Evolutionary conservation across 1,140 invertebrate genomes (phyloP).

Genomic region (Drosophila aff.): DNA sequence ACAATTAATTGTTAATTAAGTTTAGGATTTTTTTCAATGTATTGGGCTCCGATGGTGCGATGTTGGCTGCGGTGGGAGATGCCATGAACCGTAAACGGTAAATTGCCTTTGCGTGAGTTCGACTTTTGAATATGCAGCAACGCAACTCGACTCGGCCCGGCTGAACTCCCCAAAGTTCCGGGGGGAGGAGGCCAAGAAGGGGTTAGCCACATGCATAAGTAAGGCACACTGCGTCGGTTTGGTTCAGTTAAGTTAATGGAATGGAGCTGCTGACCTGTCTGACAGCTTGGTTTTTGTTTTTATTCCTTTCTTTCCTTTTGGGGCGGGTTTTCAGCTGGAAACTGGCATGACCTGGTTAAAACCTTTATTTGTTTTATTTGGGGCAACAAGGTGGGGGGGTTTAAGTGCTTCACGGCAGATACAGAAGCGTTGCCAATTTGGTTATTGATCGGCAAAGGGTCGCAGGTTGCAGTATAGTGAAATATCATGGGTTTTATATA

Average conservation of each 20-base stretch:
- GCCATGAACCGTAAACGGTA: slow-evolving; percentile 76
- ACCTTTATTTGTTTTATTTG: slow-evolving; percentile 28
- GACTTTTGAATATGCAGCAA: slow-evolving; percentile 51
- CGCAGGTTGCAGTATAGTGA: not conserved
- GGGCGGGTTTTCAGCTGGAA: slow-evolving; percentile 23
- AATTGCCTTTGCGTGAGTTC: slow-evolving; percentile 75
- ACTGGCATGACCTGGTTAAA: slow-evolving; percentile 37
- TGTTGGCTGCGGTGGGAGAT: slow-evolving; percentile 12
- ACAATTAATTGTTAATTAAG: too few relatives aligned
- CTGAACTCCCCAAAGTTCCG: slow-evolving; percentile 1
- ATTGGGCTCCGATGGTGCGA: slow-evolving; percentile 6
- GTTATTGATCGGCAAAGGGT: slow-evolving; percentile 13
- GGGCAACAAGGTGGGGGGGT: slow-evolving; percentile 1
- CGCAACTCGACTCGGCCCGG: not conserved
- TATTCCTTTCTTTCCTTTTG: slow-evolving; percentile 3
- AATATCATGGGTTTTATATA: too few relatives aligned
- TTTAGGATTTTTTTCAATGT: not conserved
- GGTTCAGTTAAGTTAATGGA: slow-evolving; percentile 35
- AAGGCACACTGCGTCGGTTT: slow-evolving; percentile 19
- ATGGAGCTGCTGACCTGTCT: slow-evolving; percentile 45
- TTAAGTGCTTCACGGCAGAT: slow-evolving; percentile 12
- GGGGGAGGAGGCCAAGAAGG: not conserved
- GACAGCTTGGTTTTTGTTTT: slow-evolving; percentile 3
- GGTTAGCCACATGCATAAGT: slow-evolving; percentile 39
- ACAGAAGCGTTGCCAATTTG: slow-evolving; percentile 14